Evolutionary conservation across 2,888 invertebrate genomes (phyloP).

Genomic region (Tenthredo scrophulariae): DNA sequence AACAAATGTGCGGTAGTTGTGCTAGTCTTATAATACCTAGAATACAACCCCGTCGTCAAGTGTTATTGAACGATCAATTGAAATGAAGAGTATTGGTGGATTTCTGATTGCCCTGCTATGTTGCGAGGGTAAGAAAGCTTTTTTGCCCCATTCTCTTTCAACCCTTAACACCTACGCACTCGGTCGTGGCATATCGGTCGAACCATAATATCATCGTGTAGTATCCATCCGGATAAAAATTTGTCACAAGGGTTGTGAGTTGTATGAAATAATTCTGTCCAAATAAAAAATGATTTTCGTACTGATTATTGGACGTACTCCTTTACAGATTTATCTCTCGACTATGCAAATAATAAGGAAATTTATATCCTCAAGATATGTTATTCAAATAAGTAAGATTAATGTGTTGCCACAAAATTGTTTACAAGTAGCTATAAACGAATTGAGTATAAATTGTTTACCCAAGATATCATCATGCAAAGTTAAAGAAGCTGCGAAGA

Average conservation of each 20-base stretch:
- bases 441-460: background rate
- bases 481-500: background rate
- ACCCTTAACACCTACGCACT: background rate
- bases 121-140: slow-evolving; percentile 62
- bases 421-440: background rate
- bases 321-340: background rate
- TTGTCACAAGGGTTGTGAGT: background rate
- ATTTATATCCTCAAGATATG: background rate
- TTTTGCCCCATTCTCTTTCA: background rate
- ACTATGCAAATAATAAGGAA: background rate
- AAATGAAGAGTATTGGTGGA: slow-evolving; percentile 56
- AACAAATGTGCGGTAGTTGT: slow-evolving; percentile 32
- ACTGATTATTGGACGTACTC: background rate
- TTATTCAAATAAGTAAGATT: background rate
- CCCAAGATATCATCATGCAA: background rate
- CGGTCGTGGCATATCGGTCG: background rate
- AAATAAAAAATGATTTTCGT: background rate
- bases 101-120: slow-evolving; percentile 60
- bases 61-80: background rate
- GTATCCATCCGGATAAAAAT: background rate
- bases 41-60: background rate
- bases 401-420: background rate
- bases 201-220: background rate
- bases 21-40: background rate
- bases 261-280: background rate